Percentiles rank a stretch among this genome's conserved stretches.
Conservation (phyloP, 2,888 invertebrate genomes). For the Metacarcinus magister region DNA sequence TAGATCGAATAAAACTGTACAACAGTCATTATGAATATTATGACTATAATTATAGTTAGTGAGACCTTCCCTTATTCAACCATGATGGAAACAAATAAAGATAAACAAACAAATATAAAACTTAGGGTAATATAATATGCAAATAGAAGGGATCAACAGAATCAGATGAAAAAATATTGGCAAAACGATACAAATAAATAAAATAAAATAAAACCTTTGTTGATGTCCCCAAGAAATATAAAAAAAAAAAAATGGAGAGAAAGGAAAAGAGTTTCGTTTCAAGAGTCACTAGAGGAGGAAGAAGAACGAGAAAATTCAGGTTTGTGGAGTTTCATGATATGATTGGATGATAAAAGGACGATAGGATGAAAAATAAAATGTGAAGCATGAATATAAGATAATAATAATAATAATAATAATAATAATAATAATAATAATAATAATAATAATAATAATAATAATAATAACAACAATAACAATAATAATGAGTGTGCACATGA, state of each 20-base stretch:
- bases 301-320: neutral
- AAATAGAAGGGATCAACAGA: neutral
- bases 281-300: neutral
- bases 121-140: neutral
- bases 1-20: no score
- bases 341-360: neutral
- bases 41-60: no score
- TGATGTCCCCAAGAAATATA: no score
- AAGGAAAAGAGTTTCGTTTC: neutral
- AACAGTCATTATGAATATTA: no score
- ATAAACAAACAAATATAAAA: neutral
- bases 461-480: neutral
- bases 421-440: no score
- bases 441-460: neutral
- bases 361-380: neutral
- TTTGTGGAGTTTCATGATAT: neutral
- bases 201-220: neutral
- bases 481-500: neutral
- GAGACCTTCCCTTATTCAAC: neutral
- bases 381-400: neutral
- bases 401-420: neutral
- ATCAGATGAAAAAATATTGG: neutral
- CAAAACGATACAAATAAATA: neutral
- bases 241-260: neutral
- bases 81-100: neutral